phyloP scores from a whole-genome alignment of 2,797 vertebrate genomes.

The Remorina albescens region DNA sequence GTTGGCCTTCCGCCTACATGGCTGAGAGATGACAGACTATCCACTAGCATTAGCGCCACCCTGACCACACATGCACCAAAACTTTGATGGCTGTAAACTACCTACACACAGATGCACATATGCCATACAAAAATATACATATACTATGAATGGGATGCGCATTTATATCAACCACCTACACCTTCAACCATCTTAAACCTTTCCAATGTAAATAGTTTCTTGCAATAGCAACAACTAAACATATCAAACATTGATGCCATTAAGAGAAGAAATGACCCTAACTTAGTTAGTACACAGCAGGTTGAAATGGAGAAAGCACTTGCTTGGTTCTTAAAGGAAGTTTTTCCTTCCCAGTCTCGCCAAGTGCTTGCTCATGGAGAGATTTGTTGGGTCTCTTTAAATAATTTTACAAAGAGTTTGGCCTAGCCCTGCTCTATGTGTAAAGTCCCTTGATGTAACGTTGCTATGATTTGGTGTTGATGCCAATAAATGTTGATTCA shows the following conservation, averaged over 20 bases:
- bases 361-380: too few species aligned
- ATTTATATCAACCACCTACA: constrained; percentile 5
- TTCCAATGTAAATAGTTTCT: neutral
- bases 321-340: too few species aligned
- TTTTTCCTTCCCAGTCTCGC: too few species aligned
- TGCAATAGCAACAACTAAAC: neutral
- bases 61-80: constrained; percentile 4
- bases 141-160: neutral
- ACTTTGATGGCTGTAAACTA: constrained; percentile 3
- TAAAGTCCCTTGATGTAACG: too few species aligned
- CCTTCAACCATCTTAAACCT: neutral
- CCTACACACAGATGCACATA: neutral
- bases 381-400: too few species aligned
- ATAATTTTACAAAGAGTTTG: too few species aligned
- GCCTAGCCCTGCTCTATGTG: too few species aligned
- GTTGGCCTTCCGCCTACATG: constrained; percentile 41
- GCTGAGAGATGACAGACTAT: constrained; percentile 27
- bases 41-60: neutral
- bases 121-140: neutral
- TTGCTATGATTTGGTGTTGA: too few species aligned
- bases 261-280: neutral
- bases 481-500: too few species aligned
- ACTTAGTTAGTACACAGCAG: too few species aligned
- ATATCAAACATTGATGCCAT: neutral
- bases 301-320: too few species aligned